Base-by-base conservation (phyloP, 2,888 invertebrate genomes). In the Strigamia crassipes region DNA sequence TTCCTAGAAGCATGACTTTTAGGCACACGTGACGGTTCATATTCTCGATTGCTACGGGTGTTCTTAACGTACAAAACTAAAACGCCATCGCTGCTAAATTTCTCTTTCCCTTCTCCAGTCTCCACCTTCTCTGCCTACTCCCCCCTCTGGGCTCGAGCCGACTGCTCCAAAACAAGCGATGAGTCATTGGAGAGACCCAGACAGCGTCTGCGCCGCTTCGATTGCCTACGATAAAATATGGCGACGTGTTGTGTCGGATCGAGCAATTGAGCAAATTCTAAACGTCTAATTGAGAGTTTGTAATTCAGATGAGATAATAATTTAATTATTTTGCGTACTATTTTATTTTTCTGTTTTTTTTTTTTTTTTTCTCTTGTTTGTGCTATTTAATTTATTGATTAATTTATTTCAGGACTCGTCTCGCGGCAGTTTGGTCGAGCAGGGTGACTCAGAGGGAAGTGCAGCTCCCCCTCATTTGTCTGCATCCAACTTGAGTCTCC, bases 341-440 rank as follows among this genome's bases (percentile, higher is more conserved):
- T n/a, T n/a, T 46, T 46, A 5, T 4, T 46, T n/a, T 13, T 15
- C 0, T 1, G 4, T 13, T 46, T 15, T 46, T 1, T n/a, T 12
- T 46, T 46, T 12, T 46, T 46, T 13, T 15, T 1, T 13, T 15
- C 15, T 46, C 15, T 46, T 42, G 12, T 42, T 21, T 61, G 3
- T 23, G n/a, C 21, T 61, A n/a, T 61, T n/a, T n/a, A 61, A n/a
- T 61, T 61, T 61, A 61, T 18, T 21, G 21, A 23, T 61, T 46
- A 13, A 56, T 80, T 46, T n/a, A 21, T 56, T 61, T 27, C 81
- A 87, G 86, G 87, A 87, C 83, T 87, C 87, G 8, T 87, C 86
- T 0, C 84, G 87, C 27, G 87, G 87, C 23, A 87, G 87, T 83
- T 86, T 85, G 82, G 87, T 87, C 83, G 87, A 87, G 82, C 83